A percentile compares a stretch with the other conserved stretches of the same genome.
phyloP scores from a whole-genome alignment of 2,888 invertebrate species.

The Tachina fera region DNA sequence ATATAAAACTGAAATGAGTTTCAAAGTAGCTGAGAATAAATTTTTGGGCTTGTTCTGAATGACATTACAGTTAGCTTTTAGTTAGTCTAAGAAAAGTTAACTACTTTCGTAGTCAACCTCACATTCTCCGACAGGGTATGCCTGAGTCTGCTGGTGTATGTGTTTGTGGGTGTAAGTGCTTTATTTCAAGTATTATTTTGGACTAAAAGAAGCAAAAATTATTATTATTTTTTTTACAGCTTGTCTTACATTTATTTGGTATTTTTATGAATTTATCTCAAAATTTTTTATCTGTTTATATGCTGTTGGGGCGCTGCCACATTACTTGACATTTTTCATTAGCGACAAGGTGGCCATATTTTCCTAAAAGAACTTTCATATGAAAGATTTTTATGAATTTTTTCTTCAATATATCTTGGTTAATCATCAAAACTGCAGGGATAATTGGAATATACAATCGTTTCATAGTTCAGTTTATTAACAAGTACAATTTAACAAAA shows the following conservation, averaged over 20 bases:
- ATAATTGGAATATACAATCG: background rate
- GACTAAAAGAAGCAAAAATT: slow-evolving; percentile 56
- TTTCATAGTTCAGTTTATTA: no score
- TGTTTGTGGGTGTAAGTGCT: slow-evolving; percentile 15
- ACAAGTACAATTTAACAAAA: background rate
- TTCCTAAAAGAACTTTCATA: no score
- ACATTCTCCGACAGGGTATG: background rate
- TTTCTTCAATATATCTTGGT: no score
- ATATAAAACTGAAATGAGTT: no score
- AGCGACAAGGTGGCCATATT: background rate
- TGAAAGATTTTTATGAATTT: no score
- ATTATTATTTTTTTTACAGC: slow-evolving; percentile 27
- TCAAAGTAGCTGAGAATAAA: no score
- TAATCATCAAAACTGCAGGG: background rate
- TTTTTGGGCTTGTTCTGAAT: no score
- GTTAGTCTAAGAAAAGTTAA: background rate
- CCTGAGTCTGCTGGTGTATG: background rate
- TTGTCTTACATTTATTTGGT: background rate
- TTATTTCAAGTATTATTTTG: slow-evolving; percentile 56
- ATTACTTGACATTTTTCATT: slow-evolving; percentile 48
- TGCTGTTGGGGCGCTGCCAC: slow-evolving; percentile 49
- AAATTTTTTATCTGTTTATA: background rate
- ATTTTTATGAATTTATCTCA: background rate
- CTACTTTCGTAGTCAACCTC: no score
- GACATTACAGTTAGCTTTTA: no score